Evolutionary conservation across 2,888 invertebrate species (phyloP).

Genomic region (Drosophila helvetica): DNA sequence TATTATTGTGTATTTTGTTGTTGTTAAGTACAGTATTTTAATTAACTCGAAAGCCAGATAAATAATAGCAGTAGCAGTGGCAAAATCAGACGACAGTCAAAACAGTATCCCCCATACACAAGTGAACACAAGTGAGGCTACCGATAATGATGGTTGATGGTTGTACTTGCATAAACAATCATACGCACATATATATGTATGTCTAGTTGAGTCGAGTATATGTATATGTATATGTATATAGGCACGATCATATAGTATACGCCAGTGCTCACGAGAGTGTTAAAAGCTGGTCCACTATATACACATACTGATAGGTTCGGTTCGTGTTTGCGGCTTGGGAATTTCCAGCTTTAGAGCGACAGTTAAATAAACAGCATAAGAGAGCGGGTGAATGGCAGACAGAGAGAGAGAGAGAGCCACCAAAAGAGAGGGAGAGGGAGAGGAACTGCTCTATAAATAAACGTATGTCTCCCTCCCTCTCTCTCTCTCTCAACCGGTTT

Average conservation of each 20-base stretch:
- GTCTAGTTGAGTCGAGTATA: neutral
- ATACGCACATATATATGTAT: conserved; percentile 3
- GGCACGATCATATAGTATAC: conserved; percentile 1
- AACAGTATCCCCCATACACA: conserved; percentile 22
- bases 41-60: conserved; percentile 30
- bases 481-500: conserved; percentile 36
- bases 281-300: conserved; percentile 11
- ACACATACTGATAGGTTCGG: conserved; percentile 55
- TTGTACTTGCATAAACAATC: conserved; percentile 21
- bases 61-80: conserved; percentile 29
- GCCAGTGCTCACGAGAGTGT: neutral
- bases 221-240: too few species aligned
- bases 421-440: conserved; percentile 6
- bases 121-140: conserved; percentile 25
- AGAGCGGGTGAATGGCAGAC: neutral
- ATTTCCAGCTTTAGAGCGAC: conserved; percentile 72
- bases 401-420: neutral
- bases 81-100: conserved; percentile 11
- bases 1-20: conserved; percentile 4
- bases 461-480: conserved; percentile 2
- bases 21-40: neutral
- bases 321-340: conserved; percentile 49
- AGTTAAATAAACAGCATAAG: conserved; percentile 41
- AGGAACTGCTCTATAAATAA: conserved; percentile 31
- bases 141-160: conserved; percentile 50